Conservation (phyloP, 2,113 vertebrate genomes). For the Nerophis ophidion region DNA sequence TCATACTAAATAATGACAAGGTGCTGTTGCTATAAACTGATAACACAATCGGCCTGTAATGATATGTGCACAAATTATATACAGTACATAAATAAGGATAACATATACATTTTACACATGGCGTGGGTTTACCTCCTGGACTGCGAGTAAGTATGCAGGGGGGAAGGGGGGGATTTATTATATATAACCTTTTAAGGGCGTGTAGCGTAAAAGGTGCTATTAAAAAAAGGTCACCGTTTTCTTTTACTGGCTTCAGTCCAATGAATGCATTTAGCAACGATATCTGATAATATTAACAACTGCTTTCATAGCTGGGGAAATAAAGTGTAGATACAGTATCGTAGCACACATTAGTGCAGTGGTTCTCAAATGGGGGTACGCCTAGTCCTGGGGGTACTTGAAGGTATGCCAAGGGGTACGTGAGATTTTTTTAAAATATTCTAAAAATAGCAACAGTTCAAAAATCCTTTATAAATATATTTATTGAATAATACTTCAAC, state of each 20-base stretch:
- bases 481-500: no score
- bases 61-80: conserved; percentile 63
- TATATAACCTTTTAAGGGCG: not conserved
- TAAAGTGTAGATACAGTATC: no score
- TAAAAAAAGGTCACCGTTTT: conserved; percentile 36
- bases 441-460: no score
- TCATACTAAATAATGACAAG: conserved; percentile 62
- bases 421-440: no score
- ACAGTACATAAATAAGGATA: conserved; percentile 59
- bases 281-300: conserved; percentile 26
- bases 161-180: conserved; percentile 15
- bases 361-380: no score
- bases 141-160: conserved; percentile 3
- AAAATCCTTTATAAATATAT: no score
- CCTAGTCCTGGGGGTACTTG: no score
- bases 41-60: conserved; percentile 63
- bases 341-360: no score
- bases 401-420: no score
- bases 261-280: conserved; percentile 56
- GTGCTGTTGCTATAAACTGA: conserved; percentile 66
- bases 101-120: conserved; percentile 21
- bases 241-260: conserved; percentile 51
- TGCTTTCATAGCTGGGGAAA: not conserved
- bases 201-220: conserved; percentile 41
- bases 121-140: conserved; percentile 25